Conservation (phyloP, 2,888 invertebrate genomes). For the Mythimna loreyi region DNA sequence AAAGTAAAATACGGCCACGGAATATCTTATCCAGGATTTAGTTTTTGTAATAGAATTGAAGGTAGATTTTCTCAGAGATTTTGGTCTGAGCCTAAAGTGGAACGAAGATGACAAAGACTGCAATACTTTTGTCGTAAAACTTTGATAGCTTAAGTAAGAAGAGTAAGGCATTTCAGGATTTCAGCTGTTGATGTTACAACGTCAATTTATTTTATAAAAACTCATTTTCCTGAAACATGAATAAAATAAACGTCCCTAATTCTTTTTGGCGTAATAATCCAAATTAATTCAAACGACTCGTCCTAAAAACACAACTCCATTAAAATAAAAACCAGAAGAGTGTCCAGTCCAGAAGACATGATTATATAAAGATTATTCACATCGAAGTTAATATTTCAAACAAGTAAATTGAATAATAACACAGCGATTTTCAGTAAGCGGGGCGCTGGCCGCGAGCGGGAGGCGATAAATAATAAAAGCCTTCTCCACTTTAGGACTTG, state of each 20-base stretch:
- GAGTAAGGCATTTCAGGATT: background rate
- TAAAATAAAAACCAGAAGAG: slow-evolving; percentile 52
- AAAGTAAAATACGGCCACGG: slow-evolving; percentile 57
- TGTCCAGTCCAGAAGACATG: slow-evolving; percentile 58
- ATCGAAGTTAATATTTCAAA: slow-evolving; percentile 84
- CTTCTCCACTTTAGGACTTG: slow-evolving; percentile 91
- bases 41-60: slow-evolving; percentile 34
- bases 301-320: slow-evolving; percentile 35
- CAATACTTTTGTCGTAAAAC: slow-evolving; percentile 28
- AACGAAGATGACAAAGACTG: slow-evolving; percentile 19
- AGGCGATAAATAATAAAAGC: slow-evolving; percentile 90
- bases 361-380: slow-evolving; percentile 74
- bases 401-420: slow-evolving; percentile 89
- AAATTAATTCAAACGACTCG: slow-evolving; percentile 35
- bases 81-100: background rate
- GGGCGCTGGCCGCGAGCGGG: slow-evolving; percentile 83
- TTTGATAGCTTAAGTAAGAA: background rate
- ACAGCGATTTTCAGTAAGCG: slow-evolving; percentile 87
- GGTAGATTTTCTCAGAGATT: slow-evolving; percentile 23
- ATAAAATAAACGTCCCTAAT: slow-evolving; percentile 34
- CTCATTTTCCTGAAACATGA: slow-evolving; percentile 18
- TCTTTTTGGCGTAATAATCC: slow-evolving; percentile 38
- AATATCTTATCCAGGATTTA: slow-evolving; percentile 50
- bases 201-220: slow-evolving; percentile 10
- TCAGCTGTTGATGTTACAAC: slow-evolving; percentile 20